Evolutionary conservation across 2,888 invertebrate genomes (phyloP).

Genomic region (Sylvicola fuscatus): DNA sequence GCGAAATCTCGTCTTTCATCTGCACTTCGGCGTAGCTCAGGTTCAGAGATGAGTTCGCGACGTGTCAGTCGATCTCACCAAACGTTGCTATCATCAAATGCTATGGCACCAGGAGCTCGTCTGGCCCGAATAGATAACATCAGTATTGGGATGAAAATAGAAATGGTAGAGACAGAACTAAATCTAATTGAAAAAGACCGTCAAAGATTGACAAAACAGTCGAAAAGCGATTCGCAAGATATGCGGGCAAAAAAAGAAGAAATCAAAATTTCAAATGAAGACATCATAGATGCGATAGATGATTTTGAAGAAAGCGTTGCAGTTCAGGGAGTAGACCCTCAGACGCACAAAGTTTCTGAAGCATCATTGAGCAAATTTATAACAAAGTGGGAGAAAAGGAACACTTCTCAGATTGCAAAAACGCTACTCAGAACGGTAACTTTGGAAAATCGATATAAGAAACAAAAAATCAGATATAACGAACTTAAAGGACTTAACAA

Average conservation of each 20-base stretch:
- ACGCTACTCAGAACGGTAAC: slow-evolving; percentile 29
- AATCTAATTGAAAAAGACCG: neutral
- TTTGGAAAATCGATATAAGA: slow-evolving; percentile 25
- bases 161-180: neutral
- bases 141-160: neutral
- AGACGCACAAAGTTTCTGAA: slow-evolving; percentile 27
- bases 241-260: slow-evolving; percentile 29
- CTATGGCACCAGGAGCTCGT: too few species aligned
- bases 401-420: slow-evolving; percentile 28
- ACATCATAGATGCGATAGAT: slow-evolving; percentile 25
- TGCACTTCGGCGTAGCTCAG: too few species aligned
- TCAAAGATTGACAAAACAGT: neutral
- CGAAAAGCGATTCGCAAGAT: slow-evolving; percentile 7
- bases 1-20: too few species aligned
- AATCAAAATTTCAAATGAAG: slow-evolving; percentile 24
- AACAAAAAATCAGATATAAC: slow-evolving; percentile 13
- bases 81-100: too few species aligned
- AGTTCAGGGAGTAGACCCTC: slow-evolving; percentile 18
- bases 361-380: slow-evolving; percentile 29
- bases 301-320: slow-evolving; percentile 26
- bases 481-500: slow-evolving; percentile 17
- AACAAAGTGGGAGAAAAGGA: slow-evolving; percentile 31
- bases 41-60: too few species aligned
- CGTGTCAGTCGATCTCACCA: too few species aligned
- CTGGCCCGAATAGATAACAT: too few species aligned